phyloP scores from a whole-genome alignment of 2,113 vertebrate genomes.

The Sphyrna mokarran region DNA sequence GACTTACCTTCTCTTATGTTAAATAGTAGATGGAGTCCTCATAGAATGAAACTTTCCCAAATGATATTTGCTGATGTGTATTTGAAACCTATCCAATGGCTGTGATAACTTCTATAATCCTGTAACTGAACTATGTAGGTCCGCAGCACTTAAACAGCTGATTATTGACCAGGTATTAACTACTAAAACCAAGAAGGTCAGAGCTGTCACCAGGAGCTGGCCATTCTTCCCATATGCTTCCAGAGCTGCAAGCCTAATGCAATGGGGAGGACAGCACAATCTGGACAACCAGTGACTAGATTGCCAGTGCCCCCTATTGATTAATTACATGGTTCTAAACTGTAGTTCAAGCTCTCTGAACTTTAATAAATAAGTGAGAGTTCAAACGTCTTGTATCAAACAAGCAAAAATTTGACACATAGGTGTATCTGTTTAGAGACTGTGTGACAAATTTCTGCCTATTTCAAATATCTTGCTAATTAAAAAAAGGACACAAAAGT shows the following conservation, averaged over 20 bases:
- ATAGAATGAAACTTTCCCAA: neutral
- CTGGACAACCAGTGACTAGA: neutral
- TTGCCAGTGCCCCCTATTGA: neutral
- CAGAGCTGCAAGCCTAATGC: neutral
- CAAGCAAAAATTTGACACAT: neutral
- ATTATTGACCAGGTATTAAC: neutral
- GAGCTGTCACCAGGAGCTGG: neutral
- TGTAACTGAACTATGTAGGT: neutral
- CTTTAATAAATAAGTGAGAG: neutral
- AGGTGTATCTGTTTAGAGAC: neutral
- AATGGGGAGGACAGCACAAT: neutral
- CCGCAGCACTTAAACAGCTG: neutral
- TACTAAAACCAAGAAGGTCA: neutral
- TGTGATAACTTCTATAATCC: neutral
- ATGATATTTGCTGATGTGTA: neutral
- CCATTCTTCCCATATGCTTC: neutral
- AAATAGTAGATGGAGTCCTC: neutral
- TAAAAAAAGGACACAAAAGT: neutral
- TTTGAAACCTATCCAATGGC: neutral
- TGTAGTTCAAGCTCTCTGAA: neutral
- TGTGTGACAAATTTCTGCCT: neutral
- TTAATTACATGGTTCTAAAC: neutral
- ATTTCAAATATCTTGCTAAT: neutral
- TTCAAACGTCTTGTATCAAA: neutral
- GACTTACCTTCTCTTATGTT: neutral